Evolutionary conservation across 2,888 invertebrate genomes (phyloP).

Genomic region (Pomacea canaliculata): DNA sequence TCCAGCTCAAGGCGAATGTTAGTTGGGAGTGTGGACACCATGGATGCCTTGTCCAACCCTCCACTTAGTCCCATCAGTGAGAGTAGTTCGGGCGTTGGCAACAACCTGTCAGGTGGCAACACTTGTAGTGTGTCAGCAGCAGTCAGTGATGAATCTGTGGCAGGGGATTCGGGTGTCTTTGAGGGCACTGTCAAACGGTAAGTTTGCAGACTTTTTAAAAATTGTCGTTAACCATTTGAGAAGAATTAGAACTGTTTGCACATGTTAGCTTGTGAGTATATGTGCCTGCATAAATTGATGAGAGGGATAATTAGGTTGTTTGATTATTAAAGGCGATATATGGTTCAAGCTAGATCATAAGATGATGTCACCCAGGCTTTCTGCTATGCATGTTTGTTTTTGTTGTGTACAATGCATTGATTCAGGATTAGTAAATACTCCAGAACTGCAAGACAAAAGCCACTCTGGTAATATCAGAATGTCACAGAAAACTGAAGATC

Average conservation of each 20-base stretch:
- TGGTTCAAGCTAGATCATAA: too few relatives aligned
- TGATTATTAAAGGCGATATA: too few relatives aligned
- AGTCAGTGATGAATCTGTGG: constrained; percentile 96
- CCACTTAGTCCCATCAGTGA: constrained; percentile 70
- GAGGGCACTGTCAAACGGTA: constrained; percentile 70
- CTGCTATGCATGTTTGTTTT: too few relatives aligned
- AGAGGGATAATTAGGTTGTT: too few relatives aligned
- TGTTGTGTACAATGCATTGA: too few relatives aligned
- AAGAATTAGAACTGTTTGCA: not conserved
- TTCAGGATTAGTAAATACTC: too few relatives aligned
- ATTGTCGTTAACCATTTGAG: not conserved
- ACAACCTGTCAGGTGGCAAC: constrained; percentile 66
- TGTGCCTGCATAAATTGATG: too few relatives aligned
- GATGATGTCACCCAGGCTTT: too few relatives aligned
- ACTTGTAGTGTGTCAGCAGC: constrained; percentile 85
- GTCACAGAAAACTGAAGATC: too few relatives aligned
- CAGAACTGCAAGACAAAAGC: too few relatives aligned
- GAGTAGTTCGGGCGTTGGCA: constrained; percentile 67
- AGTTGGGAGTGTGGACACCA: constrained; percentile 20
- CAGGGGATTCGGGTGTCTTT: constrained; percentile 77
- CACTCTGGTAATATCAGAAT: too few relatives aligned
- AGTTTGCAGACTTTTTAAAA: constrained; percentile 11
- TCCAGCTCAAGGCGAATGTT: constrained; percentile 12
- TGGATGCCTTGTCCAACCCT: constrained; percentile 52
- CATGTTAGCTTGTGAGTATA: not conserved